Conservation (phyloP, 2,797 vertebrate species). For the Pangasius sanitwongsei region DNA sequence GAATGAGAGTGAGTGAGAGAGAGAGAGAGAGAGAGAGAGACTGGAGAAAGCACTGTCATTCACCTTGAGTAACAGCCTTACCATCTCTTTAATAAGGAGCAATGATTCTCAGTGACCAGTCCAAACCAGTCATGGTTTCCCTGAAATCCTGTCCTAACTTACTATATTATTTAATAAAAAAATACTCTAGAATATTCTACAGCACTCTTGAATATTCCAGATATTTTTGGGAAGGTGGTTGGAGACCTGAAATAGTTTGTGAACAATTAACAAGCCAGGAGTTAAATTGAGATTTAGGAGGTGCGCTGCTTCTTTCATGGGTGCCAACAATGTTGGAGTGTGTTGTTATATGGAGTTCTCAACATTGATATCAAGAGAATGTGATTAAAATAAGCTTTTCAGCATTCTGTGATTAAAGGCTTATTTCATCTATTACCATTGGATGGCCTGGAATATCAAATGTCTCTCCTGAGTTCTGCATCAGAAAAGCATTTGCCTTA, state of each 20-base stretch:
- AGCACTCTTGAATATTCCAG: neutral
- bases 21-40: constrained; percentile 13
- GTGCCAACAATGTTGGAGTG: neutral
- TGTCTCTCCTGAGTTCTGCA: neutral
- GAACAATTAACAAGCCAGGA: neutral
- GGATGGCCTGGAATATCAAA: neutral
- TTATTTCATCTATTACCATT: neutral
- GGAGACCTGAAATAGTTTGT: neutral
- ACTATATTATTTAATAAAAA: neutral
- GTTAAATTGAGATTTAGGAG: neutral
- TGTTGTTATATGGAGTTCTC: neutral
- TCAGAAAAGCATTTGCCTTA: neutral
- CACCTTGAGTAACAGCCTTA: constrained; percentile 13
- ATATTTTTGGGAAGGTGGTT: neutral
- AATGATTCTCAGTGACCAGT: neutral
- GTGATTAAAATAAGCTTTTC: neutral
- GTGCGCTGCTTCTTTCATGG: neutral
- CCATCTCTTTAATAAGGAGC: constrained; percentile 19
- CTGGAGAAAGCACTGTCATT: neutral
- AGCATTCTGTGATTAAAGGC: neutral
- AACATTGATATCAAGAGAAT: neutral
- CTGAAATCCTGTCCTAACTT: neutral
- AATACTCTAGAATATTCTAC: neutral
- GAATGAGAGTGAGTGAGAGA: neutral
- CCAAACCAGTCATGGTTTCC: neutral